Percentiles rank a stretch among this genome's conserved stretches.
Evolutionary conservation across 2,797 vertebrate genomes (phyloP).

Genomic region (Lagodon rhomboides): DNA sequence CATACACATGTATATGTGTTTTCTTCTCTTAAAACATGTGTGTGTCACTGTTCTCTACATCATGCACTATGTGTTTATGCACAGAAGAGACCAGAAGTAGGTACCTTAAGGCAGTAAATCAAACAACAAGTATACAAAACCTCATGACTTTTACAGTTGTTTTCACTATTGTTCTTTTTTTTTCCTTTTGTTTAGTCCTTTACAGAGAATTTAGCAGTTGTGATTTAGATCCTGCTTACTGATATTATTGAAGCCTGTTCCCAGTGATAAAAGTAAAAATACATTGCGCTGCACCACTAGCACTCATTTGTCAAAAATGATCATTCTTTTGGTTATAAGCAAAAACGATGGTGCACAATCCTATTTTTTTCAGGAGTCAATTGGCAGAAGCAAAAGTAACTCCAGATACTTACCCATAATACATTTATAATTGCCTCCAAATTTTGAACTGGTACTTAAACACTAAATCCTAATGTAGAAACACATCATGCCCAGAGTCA

Average conservation of each 20-base stretch:
- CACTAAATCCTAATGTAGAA: slow-evolving; percentile 1
- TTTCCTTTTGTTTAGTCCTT: not conserved
- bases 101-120: not conserved
- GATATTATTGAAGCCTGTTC: not conserved
- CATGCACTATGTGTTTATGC: not conserved
- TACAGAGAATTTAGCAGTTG: not conserved
- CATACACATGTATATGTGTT: not conserved
- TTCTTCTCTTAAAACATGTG: slow-evolving; percentile 5
- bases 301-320: not conserved
- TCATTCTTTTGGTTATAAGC: not conserved
- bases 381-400: not conserved
- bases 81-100: not conserved
- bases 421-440: not conserved
- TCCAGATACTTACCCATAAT: not conserved
- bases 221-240: not conserved
- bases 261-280: not conserved
- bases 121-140: not conserved
- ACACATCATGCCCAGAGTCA: not conserved
- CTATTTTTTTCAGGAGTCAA: not conserved
- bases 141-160: not conserved
- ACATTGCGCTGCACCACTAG: not conserved
- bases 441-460: not conserved
- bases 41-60: slow-evolving; percentile 16
- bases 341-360: not conserved
- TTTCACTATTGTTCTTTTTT: not conserved